These are phyloP conservation scores for Alexandromys oeconomus DNA, from an alignment of 2,797 vertebrate genomes.

Conservation along the genomic window DNA sequence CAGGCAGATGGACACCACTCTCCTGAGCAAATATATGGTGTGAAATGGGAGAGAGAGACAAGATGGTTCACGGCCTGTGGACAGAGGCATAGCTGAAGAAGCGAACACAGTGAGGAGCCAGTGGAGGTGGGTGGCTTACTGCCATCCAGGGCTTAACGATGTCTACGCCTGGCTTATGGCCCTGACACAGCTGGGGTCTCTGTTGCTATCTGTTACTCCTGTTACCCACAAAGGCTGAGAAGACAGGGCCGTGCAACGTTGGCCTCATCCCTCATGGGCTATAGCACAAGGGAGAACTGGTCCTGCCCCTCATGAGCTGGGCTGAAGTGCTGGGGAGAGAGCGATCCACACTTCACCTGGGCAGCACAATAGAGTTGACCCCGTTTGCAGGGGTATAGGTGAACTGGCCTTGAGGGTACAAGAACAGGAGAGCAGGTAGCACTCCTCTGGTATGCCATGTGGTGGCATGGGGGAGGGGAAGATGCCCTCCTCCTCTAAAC, in stretches of 20 bases:
- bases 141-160: neutral
- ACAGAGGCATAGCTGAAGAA: neutral
- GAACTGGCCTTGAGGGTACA: neutral
- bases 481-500: accelerated
- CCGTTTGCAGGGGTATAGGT: neutral
- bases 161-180: neutral
- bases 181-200: neutral
- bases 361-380: neutral
- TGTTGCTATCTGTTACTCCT: neutral
- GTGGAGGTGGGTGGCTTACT: neutral
- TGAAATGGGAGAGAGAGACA: neutral
- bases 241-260: neutral
- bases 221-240: neutral
- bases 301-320: neutral
- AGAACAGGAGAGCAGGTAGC: neutral
- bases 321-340: neutral
- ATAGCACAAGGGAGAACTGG: neutral
- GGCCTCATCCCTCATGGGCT: neutral
- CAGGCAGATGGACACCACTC: neutral
- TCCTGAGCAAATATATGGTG: neutral
- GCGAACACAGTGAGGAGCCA: neutral
- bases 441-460: neutral
- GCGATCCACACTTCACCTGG: neutral
- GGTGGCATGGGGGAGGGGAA: neutral
- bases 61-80: neutral